Base-by-base conservation (phyloP, 2,797 vertebrate genomes). In the Muscicapa comitata region DNA sequence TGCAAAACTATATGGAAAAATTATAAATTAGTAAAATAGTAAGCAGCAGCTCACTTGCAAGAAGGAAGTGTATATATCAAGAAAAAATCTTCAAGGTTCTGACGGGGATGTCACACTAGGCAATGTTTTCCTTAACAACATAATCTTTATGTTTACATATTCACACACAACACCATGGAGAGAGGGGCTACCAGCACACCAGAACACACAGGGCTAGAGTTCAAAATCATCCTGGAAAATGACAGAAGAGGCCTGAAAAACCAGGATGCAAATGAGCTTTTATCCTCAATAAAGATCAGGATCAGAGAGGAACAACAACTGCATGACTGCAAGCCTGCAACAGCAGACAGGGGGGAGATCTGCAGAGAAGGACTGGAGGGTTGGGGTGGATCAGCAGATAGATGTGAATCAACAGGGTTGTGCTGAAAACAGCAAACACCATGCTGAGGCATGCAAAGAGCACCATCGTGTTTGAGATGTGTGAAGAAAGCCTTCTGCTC, bases 401-500 rank as follows among this genome's bases (percentile, higher is more conserved):
- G 68, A 86, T 83, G 79, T 40, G 79, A 94, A 94, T 61, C 93
- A 94, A 94, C 94, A 94, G 76, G 94, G 96, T 94, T 94, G 92
- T 3, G 47, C 78, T 96, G 94, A 77, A 74, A 94, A 81, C 90
- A 90, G 79, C 82, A 91, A 83, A 88, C 95, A 94, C 54, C 85
- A 80, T 68, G 93, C 82, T 93, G 93, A 94, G 90, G 86, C 58
- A 83, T 12, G 76, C 90, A 95, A 94, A 91, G 93, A 91, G 95
- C 93, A 95, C 93, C 50, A 8, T 71, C 75, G 21, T 90, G 11
- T 91, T 83, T 87, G 82, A 93, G 82, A 96, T 50, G 96, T 96
- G 96, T 96, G 96, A 96, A 96, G 82, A 90, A 94, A 95, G 65
- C 94, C 94, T 94, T 96, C 95, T 96, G 96, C 91, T 96, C 90